phyloP scores from a whole-genome alignment of 2,797 vertebrate genomes.

The Heteromormyrus szaboi region DNA sequence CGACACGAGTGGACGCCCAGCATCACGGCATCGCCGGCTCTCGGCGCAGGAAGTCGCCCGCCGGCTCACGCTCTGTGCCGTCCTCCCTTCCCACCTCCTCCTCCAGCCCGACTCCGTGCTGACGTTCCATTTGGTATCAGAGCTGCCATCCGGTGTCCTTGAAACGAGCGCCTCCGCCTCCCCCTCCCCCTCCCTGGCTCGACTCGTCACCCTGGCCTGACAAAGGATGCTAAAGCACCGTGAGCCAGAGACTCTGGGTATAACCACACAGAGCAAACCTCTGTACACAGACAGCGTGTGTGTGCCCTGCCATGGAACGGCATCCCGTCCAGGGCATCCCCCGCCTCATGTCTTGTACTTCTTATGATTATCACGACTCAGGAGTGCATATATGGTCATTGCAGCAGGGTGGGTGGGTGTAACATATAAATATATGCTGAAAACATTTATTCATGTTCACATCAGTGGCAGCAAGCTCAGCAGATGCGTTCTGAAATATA shows the following conservation, averaged over 20 bases:
- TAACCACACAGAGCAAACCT: not conserved
- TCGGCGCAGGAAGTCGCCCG: not conserved
- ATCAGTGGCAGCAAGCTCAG: not conserved
- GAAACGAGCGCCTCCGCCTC: not conserved
- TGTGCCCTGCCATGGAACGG: not conserved
- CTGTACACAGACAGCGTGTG: not conserved
- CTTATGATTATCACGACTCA: not conserved
- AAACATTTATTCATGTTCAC: not conserved
- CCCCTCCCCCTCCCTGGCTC: not conserved
- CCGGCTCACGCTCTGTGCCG: not conserved
- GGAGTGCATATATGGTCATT: not conserved
- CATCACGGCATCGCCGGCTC: not conserved
- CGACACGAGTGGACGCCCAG: not conserved
- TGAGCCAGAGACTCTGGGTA: not conserved
- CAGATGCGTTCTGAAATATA: not conserved
- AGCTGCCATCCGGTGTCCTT: not conserved
- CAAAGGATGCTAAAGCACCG: not conserved
- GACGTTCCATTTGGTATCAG: not conserved
- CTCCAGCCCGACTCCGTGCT: not conserved
- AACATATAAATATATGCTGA: not conserved
- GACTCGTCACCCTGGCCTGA: not conserved
- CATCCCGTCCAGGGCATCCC: not conserved
- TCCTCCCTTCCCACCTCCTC: not conserved
- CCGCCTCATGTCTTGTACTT: not conserved
- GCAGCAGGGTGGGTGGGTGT: not conserved